Evolutionary conservation across 2,113 vertebrate genomes (phyloP).

Genomic region (Sorex araneus): DNA sequence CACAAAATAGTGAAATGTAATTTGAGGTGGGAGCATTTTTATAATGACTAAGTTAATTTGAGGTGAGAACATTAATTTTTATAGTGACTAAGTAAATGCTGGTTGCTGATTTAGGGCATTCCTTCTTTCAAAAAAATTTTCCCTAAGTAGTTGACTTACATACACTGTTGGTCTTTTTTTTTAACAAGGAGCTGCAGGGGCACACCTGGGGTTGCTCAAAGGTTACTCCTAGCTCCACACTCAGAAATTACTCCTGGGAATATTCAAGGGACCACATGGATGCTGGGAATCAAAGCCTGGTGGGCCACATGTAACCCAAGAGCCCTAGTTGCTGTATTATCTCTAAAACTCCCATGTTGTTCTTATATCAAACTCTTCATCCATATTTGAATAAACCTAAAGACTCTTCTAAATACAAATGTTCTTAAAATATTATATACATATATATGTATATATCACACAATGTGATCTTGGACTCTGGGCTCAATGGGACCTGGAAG

Average conservation of each 20-base stretch:
- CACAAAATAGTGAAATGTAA: background rate
- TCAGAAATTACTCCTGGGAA: no score
- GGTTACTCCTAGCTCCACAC: no score
- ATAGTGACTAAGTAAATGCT: background rate
- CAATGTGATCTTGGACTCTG: no score
- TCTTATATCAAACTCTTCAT: background rate
- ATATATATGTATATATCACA: no score
- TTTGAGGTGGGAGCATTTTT: background rate
- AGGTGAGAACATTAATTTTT: background rate
- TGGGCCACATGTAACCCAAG: no score
- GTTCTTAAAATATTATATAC: slow-evolving; percentile 6
- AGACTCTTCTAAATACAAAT: slow-evolving; percentile 15
- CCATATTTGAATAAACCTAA: background rate
- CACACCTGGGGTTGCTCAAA: background rate
- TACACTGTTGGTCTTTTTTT: background rate
- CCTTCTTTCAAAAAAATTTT: background rate
- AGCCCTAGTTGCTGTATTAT: no score
- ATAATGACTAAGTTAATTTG: background rate
- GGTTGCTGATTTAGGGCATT: background rate
- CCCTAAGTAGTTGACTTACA: slow-evolving; percentile 32
- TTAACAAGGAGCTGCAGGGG: background rate
- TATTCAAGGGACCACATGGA: no score
- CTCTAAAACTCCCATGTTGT: no score
- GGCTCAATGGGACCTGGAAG: no score
- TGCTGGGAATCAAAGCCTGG: no score